phyloP scores from a whole-genome alignment of 2,113 vertebrate genomes.

The Barnardius zonarius region DNA sequence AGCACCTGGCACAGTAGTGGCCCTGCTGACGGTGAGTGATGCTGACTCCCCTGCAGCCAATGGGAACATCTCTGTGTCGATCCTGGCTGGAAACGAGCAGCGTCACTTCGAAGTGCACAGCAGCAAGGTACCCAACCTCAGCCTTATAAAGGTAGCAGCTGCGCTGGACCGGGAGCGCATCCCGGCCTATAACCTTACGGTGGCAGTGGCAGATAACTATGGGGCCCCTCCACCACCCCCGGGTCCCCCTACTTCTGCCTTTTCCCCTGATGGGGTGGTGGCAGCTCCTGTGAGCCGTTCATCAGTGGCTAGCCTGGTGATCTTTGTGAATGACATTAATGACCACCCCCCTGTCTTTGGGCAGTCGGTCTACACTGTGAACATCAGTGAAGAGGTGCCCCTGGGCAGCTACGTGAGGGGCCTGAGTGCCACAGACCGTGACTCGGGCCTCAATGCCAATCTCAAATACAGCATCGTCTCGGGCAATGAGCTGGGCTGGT shows the following conservation, averaged over 20 bases:
- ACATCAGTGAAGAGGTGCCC: slow-evolving; percentile 91
- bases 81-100: slow-evolving; percentile 94
- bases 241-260: neutral
- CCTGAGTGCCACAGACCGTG: slow-evolving; percentile 91
- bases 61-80: slow-evolving; percentile 94
- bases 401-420: slow-evolving; percentile 93
- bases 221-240: slow-evolving; percentile 30
- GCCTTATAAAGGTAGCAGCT: slow-evolving; percentile 95
- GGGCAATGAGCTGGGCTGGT: slow-evolving; percentile 94
- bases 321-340: slow-evolving; percentile 96
- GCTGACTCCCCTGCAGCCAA: slow-evolving; percentile 91
- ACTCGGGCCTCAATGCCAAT: slow-evolving; percentile 96
- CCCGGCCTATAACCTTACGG: slow-evolving; percentile 95
- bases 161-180: slow-evolving; percentile 93
- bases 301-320: slow-evolving; percentile 92
- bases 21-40: slow-evolving; percentile 92
- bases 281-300: slow-evolving; percentile 82
- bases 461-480: slow-evolving; percentile 94
- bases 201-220: slow-evolving; percentile 88
- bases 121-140: slow-evolving; percentile 96
- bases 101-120: slow-evolving; percentile 94
- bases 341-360: slow-evolving; percentile 95
- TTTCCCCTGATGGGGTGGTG: neutral
- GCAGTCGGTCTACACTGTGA: slow-evolving; percentile 84
- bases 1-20: slow-evolving; percentile 92